Base-by-base conservation (phyloP, 2,797 vertebrate genomes). In the Catostomus latipinnis region DNA sequence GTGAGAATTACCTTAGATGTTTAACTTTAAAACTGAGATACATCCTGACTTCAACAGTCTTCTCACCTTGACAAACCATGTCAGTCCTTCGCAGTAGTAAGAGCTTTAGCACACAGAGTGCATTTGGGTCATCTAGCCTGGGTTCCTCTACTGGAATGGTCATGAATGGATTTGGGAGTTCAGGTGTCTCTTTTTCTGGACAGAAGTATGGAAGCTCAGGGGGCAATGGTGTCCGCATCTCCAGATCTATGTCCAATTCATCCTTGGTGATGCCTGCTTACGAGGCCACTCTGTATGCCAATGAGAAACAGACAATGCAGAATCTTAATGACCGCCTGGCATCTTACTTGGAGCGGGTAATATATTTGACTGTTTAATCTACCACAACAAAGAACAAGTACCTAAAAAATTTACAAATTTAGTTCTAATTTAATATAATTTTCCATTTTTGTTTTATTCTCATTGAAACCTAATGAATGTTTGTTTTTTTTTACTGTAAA, bases 281-380 rank as follows among this genome's bases (percentile, higher is more conserved):
- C 0, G 82, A 86, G 0, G 0, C 3, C 0, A 0, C 13, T 0
- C 0, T 87, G 18, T 4, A 70, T 1, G 14, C 0, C 18, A 88
- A 81, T 13, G 90, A 86, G 86, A 94, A 92, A 84, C 0, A 48
- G 18, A 90, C 89, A 58, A 92, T 93, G 93, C 89, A 93, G 86
- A 91, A 91, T 87, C 92, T 94, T 69, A 94, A 94, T 18, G 87
- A 90, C 56, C 92, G 92, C 8, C 85, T 94, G 89, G 86, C 88
- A 12, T 54, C 74, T 8, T 93, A 94, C 83, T 71, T 94, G 88
- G 73, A 87, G 1, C 90, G 86, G 86, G 93, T 93, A 84, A 53
- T 34, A 67, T 6, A 6, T 34, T 34, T 2, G 4, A 34, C 34
- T 34, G 34, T 34, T 34, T 34, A 34, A 34, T 34, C 34, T 34